Conservation (phyloP, 2,113 vertebrate species). For the Seriola dumerili region DNA sequence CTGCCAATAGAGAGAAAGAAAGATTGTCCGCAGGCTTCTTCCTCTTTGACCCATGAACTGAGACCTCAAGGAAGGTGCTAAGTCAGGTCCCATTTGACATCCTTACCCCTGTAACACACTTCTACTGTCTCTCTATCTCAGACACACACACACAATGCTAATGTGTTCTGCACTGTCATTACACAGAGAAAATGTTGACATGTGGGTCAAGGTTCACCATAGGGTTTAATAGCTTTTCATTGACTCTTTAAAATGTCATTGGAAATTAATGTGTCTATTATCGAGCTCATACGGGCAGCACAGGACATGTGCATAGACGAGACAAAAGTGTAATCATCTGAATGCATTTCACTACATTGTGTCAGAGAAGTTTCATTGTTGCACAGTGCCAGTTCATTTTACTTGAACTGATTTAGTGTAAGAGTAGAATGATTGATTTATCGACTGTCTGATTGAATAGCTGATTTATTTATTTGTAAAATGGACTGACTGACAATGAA, state of each 20-base stretch:
- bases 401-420: not conserved
- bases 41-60: constrained; percentile 55
- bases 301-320: not conserved
- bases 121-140: not conserved
- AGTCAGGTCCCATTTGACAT: constrained; percentile 45
- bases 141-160: not conserved
- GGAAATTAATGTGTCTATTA: constrained; percentile 47
- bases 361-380: not conserved
- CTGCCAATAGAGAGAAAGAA: constrained; percentile 33
- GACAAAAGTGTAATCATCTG: constrained; percentile 3
- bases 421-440: not conserved
- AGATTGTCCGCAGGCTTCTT: constrained; percentile 48
- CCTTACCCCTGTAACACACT: constrained; percentile 25
- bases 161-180: constrained; percentile 25
- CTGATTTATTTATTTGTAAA: constrained; percentile 8
- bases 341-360: not conserved
- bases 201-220: constrained; percentile 51
- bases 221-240: constrained; percentile 54
- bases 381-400: not conserved
- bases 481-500: not conserved
- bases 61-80: constrained; percentile 50
- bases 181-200: constrained; percentile 45
- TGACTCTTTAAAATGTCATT: constrained; percentile 42
- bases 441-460: not conserved
- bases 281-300: constrained; percentile 7